Base-by-base conservation (phyloP, 2,113 vertebrate species). In the Pimephales promelas region DNA sequence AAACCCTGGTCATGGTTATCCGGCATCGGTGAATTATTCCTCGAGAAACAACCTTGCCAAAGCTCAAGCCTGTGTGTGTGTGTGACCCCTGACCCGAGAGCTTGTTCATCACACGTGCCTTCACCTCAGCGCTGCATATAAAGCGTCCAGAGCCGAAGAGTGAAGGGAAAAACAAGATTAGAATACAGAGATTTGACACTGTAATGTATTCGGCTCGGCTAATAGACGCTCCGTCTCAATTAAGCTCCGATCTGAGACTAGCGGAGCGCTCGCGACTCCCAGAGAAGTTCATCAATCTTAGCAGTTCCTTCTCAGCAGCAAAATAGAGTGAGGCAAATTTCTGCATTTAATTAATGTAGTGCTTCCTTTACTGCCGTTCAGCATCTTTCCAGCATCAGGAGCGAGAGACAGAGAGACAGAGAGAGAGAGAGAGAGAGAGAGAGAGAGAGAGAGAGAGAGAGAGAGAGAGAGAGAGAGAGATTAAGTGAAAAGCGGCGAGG, bases 261-360 rank as follows among this genome's bases (percentile, higher is more conserved):
- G 93, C 91, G 84, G 89, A 85, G 89, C 90, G 89, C 90, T 89
- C 88, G 85, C 90, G 86, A 88, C 90, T 91, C 86, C 88, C 89
- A 87, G 89, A 88, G 85, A 81, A 88, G 82, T 88, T 92, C 93
- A 95, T 95, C 93, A 94, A 95, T 95, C 94, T 95, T 92, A 84
- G 85, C 66, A 70, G 40, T 86, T n/a, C 90, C 90, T 89, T 92
- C 91, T 88, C 86, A 49, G 83, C 91, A 91, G 91, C 91, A 91
- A 92, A 93, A 92, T 89, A 88, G 87, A 91, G 91, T 91, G 91
- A 92, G 92, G 94, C 90, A 94, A 93, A 94, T 94, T 94, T 93
- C 92, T 91, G 92, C 88, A 90, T 94, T 93, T 94, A 95, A 95
- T 94, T 94, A 95, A 95, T 93, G 92, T 90, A 89, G 89, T 90